phyloP scores from a whole-genome alignment of 2,888 invertebrate species.

The Cheiracanthium punctorium region DNA sequence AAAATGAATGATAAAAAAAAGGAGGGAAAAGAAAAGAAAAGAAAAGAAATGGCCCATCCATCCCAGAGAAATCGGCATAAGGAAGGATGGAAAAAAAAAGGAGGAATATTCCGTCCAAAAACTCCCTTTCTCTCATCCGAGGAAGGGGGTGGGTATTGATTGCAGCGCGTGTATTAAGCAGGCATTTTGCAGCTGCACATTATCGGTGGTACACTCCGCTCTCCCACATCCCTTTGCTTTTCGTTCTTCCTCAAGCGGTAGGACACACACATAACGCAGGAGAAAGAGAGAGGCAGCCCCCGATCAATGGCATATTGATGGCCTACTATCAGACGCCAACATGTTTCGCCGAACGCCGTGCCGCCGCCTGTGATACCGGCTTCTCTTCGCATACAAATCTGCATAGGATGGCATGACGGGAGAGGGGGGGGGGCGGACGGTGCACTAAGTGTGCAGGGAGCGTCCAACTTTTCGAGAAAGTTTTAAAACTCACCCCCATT shows the following conservation, averaged over 20 bases:
- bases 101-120: not conserved
- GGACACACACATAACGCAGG: slow-evolving; percentile 56
- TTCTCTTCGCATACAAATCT: slow-evolving; percentile 12
- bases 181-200: slow-evolving; percentile 54
- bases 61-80: not conserved
- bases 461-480: too few relatives aligned
- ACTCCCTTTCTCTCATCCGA: not conserved
- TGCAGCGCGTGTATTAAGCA: slow-evolving; percentile 48
- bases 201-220: slow-evolving; percentile 37
- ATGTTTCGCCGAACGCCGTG: slow-evolving; percentile 31
- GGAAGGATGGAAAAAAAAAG: too few relatives aligned
- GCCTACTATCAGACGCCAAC: slow-evolving; percentile 65
- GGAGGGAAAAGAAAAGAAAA: too few relatives aligned
- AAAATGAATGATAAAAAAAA: not conserved
- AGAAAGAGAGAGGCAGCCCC: not conserved
- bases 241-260: slow-evolving; percentile 45
- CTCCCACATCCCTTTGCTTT: not conserved
- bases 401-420: slow-evolving; percentile 5
- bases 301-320: slow-evolving; percentile 70
- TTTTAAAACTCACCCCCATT: too few relatives aligned
- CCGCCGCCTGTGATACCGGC: not conserved
- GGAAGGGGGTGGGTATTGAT: slow-evolving; percentile 13
- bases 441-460: not conserved
- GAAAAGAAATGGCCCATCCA: not conserved
- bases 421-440: too few relatives aligned